Evolutionary conservation across 35 echinoderm and acorn worm genomes (phyloP).

Genomic region (Apostichopus parvimensis): DNA sequence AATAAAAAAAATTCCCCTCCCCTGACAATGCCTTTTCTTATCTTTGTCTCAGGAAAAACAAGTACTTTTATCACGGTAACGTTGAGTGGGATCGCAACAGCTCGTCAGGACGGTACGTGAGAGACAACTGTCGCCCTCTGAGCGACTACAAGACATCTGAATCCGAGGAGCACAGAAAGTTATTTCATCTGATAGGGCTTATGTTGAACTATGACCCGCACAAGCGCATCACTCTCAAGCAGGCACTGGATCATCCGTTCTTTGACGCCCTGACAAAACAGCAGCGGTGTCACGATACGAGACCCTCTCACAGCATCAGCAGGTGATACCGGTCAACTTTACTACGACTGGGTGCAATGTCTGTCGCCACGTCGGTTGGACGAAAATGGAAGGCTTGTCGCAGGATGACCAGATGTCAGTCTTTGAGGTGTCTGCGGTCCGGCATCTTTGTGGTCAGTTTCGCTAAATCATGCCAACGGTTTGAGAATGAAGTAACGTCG

Average conservation of each 20-base stretch:
- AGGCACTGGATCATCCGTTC: slow-evolving; percentile 76
- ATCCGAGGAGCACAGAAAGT: slow-evolving; percentile 53
- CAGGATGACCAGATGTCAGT: too few species aligned
- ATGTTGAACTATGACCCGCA: slow-evolving; percentile 85
- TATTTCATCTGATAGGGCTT: slow-evolving; percentile 83
- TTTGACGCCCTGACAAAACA: slow-evolving; percentile 70
- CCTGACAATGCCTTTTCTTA: neutral
- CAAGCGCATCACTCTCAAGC: slow-evolving; percentile 61
- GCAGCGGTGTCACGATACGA: slow-evolving; percentile 48
- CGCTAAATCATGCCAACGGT: too few species aligned
- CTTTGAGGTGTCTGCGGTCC: too few species aligned
- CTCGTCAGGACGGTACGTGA: slow-evolving; percentile 91
- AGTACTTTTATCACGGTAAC: slow-evolving; percentile 81
- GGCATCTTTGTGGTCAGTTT: too few species aligned
- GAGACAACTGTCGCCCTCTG: slow-evolving; percentile 88
- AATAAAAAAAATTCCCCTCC: too few species aligned
- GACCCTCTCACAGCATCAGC: slow-evolving; percentile 81
- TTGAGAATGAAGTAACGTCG: too few species aligned
- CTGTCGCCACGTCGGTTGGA: neutral
- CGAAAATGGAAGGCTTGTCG: neutral
- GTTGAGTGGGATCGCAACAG: slow-evolving; percentile 82
- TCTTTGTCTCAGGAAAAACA: slow-evolving; percentile 72
- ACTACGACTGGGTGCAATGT: neutral
- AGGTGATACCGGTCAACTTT: slow-evolving; percentile 67
- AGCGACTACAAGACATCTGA: slow-evolving; percentile 46